Percentiles rank a stretch among this genome's conserved stretches.
Conservation (phyloP, 2,888 invertebrate genomes). For the Leucophenga maculata region DNA sequence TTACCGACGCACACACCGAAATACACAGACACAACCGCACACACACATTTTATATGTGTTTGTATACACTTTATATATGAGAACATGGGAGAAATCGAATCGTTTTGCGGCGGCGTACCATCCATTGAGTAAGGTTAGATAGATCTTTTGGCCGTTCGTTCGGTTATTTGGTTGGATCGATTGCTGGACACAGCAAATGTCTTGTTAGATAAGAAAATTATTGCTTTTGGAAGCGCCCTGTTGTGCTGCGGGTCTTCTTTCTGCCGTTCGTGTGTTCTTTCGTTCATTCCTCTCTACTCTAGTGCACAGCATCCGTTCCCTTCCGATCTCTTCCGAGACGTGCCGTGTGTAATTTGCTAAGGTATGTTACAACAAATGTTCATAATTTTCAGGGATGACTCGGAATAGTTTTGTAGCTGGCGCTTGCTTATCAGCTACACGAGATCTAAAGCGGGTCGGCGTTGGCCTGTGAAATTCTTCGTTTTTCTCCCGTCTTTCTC, state of each 20-base stretch:
- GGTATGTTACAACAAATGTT: slow-evolving; percentile 61
- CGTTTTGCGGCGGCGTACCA: slow-evolving; percentile 56
- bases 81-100: slow-evolving; percentile 18
- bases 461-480: too few species aligned
- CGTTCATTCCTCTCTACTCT: neutral
- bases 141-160: slow-evolving; percentile 12
- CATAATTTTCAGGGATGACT: slow-evolving; percentile 66
- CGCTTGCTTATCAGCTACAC: slow-evolving; percentile 31
- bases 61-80: neutral
- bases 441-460: slow-evolving; percentile 36
- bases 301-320: slow-evolving; percentile 26
- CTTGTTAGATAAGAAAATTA: slow-evolving; percentile 63
- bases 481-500: too few species aligned
- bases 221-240: slow-evolving; percentile 50
- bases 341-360: slow-evolving; percentile 53
- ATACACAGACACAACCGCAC: slow-evolving; percentile 34
- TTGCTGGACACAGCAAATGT: slow-evolving; percentile 47
- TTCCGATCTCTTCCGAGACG: slow-evolving; percentile 28
- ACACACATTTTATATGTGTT: slow-evolving; percentile 2
- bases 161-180: slow-evolving; percentile 45
- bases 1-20: neutral
- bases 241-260: slow-evolving; percentile 37
- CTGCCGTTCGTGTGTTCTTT: neutral
- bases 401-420: slow-evolving; percentile 38
- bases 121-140: slow-evolving; percentile 57